Conservation (phyloP, 2,888 invertebrate species). For the Apodemia hepburni region DNA sequence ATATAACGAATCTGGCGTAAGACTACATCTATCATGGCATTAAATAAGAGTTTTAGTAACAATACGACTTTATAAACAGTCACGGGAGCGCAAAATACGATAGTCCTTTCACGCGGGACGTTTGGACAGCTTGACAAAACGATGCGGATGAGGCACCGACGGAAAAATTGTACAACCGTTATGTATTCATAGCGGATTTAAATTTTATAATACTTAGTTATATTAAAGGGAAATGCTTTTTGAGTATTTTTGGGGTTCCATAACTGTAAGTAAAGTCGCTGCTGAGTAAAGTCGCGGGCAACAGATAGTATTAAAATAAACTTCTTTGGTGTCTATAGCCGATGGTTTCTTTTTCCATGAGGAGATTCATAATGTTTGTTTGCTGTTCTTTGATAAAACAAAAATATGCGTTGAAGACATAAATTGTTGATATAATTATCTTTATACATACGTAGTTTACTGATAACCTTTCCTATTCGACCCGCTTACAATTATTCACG, state of each 20-base stretch:
- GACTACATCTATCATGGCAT: neutral
- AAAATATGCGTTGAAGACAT: no score
- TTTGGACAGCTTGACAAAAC: conserved; percentile 29
- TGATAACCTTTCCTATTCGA: conserved; percentile 7
- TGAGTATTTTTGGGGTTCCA: no score
- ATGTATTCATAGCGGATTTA: conserved; percentile 6
- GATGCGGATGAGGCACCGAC: conserved; percentile 25
- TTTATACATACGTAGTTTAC: neutral
- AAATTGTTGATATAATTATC: no score
- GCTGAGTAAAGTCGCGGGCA: no score
- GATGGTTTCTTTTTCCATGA: no score
- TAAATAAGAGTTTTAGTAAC: conserved; percentile 13
- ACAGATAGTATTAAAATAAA: no score
- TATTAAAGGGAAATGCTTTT: neutral
- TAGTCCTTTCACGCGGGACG: conserved; percentile 12
- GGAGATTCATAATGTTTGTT: no score
- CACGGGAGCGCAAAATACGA: conserved; percentile 14
- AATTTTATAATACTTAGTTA: neutral
- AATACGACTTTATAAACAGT: conserved; percentile 14
- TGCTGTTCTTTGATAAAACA: no score
- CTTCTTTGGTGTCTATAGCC: no score
- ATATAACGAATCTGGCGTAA: neutral
- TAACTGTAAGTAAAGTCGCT: no score
- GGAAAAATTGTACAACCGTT: conserved; percentile 18
- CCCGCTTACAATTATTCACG: neutral